A percentile compares a stretch with the other conserved stretches of the same genome.
Evolutionary conservation across 2,888 invertebrate genomes (phyloP).

Genomic region (Apotomis betuletana): DNA sequence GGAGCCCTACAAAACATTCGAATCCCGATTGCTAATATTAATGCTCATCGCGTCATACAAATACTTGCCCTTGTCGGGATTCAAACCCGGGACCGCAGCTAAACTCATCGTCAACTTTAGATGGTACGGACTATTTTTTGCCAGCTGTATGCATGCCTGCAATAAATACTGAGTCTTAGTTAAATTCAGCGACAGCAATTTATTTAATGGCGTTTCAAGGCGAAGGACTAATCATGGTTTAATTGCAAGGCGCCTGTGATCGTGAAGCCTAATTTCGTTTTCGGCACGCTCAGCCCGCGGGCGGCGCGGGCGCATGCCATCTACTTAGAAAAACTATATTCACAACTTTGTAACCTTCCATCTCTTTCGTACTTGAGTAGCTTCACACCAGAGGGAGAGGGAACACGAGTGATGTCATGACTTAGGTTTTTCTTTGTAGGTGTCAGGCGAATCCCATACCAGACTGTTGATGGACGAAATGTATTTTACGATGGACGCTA

Average conservation of each 20-base stretch:
- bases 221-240: slow-evolving; percentile 43
- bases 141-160: neutral
- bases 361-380: slow-evolving; percentile 10
- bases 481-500: slow-evolving; percentile 26
- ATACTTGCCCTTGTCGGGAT: no score
- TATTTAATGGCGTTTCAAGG: slow-evolving; percentile 17
- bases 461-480: slow-evolving; percentile 32
- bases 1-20: no score
- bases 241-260: slow-evolving; percentile 43
- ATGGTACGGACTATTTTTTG: no score
- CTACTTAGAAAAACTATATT: slow-evolving; percentile 11
- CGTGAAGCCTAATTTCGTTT: slow-evolving; percentile 46
- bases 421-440: neutral
- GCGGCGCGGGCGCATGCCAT: slow-evolving; percentile 41
- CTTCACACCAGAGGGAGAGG: slow-evolving; percentile 1
- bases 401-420: neutral
- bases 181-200: neutral
- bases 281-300: slow-evolving; percentile 51
- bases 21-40: no score
- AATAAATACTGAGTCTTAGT: neutral
- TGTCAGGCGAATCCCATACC: slow-evolving; percentile 26
- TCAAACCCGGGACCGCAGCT: no score
- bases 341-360: neutral
- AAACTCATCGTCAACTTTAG: no score
- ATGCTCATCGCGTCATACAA: no score